Conservation (phyloP, 2,797 vertebrate species). For the Lagodon rhomboides region DNA sequence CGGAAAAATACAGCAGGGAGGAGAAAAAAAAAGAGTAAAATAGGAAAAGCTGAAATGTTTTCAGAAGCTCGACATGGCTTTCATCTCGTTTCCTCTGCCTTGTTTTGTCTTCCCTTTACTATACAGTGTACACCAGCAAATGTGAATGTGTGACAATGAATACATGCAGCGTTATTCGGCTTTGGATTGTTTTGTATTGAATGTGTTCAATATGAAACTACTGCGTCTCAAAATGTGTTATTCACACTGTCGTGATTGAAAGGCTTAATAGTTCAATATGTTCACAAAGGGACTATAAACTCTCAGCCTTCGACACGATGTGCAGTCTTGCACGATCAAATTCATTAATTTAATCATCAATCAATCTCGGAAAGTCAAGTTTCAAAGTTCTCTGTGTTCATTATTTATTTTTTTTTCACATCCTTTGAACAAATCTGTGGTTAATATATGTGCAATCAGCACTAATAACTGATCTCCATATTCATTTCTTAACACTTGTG, state of each 20-base stretch:
- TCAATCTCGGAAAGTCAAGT: conserved; percentile 15
- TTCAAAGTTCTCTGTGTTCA: conserved; percentile 1
- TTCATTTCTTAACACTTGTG: conserved; percentile 49
- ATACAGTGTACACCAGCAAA: conserved; percentile 31
- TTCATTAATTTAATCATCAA: conserved; percentile 34
- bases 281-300: conserved; percentile 10
- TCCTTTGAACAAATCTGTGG: conserved; percentile 24
- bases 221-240: conserved; percentile 38
- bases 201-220: conserved; percentile 22
- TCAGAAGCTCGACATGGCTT: conserved; percentile 57
- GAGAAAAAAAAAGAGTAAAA: background rate
- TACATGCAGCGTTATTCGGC: conserved; percentile 54
- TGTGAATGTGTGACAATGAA: conserved; percentile 50
- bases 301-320: background rate
- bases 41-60: conserved; percentile 42
- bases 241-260: conserved; percentile 29
- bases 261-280: conserved; percentile 17
- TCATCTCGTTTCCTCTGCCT: conserved; percentile 51
- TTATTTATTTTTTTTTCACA: conserved; percentile 5
- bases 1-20: conserved; percentile 48
- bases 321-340: conserved; percentile 11
- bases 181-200: conserved; percentile 32
- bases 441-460: conserved; percentile 48
- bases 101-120: conserved; percentile 38
- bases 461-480: conserved; percentile 51